phyloP scores from a whole-genome alignment of 1,140 invertebrate species.

The Aphelenchoides avenae region DNA sequence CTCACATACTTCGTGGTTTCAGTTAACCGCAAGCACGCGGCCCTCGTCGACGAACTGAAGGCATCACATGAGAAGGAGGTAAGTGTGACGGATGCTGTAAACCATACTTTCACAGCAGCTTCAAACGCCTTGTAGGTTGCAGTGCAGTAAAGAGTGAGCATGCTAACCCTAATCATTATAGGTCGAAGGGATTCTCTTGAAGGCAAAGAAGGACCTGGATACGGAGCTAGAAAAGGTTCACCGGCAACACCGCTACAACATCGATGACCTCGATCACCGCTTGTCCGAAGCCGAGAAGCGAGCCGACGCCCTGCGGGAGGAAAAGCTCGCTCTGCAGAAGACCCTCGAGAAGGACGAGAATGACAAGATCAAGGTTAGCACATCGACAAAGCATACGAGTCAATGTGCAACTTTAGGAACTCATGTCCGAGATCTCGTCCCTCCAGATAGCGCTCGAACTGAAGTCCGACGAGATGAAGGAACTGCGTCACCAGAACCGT shows the following conservation, averaged over 20 bases:
- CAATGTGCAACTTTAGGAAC: slow-evolving; percentile 10
- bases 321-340: slow-evolving; percentile 6
- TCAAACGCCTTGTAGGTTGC: not conserved
- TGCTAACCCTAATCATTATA: too few relatives aligned
- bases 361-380: slow-evolving; percentile 9
- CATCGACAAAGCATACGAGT: slow-evolving; percentile 4
- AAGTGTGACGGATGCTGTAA: too few relatives aligned
- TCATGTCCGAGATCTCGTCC: slow-evolving; percentile 11
- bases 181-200: too few relatives aligned
- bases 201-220: too few relatives aligned
- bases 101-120: too few relatives aligned
- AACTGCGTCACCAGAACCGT: slow-evolving; percentile 13
- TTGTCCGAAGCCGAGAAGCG: not conserved
- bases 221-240: too few relatives aligned
- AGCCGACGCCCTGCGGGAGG: too few relatives aligned
- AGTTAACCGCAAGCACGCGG: slow-evolving; percentile 4
- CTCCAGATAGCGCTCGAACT: slow-evolving; percentile 13
- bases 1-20: slow-evolving; percentile 3
- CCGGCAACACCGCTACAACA: not conserved
- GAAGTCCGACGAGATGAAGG: slow-evolving; percentile 16
- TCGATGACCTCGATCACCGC: not conserved
- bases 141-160: not conserved
- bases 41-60: not conserved
- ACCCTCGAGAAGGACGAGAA: slow-evolving; percentile 7
- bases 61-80: slow-evolving; percentile 2